Conservation (phyloP, 2,113 vertebrate species). For the Ciconia maguari region DNA sequence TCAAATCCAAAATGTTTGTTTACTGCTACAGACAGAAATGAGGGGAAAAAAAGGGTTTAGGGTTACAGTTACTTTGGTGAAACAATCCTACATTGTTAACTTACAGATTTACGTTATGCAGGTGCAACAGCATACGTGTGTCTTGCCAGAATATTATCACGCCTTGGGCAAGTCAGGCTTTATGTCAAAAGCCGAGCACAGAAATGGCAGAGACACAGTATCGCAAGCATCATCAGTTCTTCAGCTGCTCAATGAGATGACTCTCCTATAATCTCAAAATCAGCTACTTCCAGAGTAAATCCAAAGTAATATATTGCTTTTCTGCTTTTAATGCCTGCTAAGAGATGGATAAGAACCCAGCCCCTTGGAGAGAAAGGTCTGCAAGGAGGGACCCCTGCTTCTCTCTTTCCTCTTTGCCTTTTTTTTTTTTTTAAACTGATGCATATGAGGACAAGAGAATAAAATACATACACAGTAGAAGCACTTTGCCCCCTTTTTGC, state of each 20-base stretch:
- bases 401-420: accelerated
- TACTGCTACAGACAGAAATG: not conserved
- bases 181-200: not conserved
- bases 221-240: not conserved
- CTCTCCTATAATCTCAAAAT: not conserved
- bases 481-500: not conserved
- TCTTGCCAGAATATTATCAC: not conserved
- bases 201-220: not conserved
- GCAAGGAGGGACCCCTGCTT: not conserved
- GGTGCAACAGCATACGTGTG: accelerated
- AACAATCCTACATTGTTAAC: not conserved
- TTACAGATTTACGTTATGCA: not conserved
- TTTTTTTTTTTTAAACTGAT: not conserved
- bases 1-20: not conserved
- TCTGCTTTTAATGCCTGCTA: not conserved
- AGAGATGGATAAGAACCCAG: not conserved
- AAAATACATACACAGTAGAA: not conserved
- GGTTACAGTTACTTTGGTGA: not conserved
- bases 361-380: not conserved
- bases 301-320: not conserved
- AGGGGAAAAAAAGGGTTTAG: not conserved
- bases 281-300: not conserved
- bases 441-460: not conserved
- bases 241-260: not conserved
- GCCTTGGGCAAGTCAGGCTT: not conserved